phyloP scores from a whole-genome alignment of 1,140 invertebrate genomes.

The Hermetia illucens region DNA sequence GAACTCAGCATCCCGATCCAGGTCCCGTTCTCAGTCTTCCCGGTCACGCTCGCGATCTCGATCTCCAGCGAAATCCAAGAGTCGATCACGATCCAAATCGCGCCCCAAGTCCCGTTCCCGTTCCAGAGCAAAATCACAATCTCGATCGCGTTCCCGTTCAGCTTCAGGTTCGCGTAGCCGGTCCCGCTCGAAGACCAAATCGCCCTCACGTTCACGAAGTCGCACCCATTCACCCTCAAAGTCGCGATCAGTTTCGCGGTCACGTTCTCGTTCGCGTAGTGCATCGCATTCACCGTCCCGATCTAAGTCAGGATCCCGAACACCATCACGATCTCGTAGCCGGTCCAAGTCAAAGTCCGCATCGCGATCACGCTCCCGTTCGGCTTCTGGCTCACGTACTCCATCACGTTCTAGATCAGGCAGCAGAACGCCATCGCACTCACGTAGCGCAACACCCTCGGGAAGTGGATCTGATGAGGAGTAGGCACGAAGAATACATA shows the following conservation, averaged over 20 bases:
- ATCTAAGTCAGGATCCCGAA: conserved; percentile 30
- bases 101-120: conserved; percentile 23
- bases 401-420: conserved; percentile 11
- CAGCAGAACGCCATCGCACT: too few relatives aligned
- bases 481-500: conserved; percentile 18
- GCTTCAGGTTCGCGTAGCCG: not conserved
- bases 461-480: conserved; percentile 20
- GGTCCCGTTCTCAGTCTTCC: conserved; percentile 13
- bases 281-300: conserved; percentile 26
- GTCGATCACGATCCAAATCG: conserved; percentile 27
- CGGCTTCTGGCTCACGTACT: conserved; percentile 16
- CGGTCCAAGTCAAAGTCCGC: conserved; percentile 20
- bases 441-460: conserved; percentile 1
- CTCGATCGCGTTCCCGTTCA: conserved; percentile 3
- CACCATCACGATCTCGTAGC: conserved; percentile 26
- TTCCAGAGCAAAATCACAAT: conserved; percentile 13
- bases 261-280: conserved; percentile 15
- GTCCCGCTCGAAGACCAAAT: not conserved
- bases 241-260: conserved; percentile 1
- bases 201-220: not conserved
- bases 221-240: not conserved
- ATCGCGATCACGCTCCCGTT: conserved; percentile 18
- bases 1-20: conserved; percentile 10
- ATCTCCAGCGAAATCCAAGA: conserved; percentile 18
- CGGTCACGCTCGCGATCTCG: conserved; percentile 13